Base-by-base conservation (phyloP, 2,888 invertebrate genomes). In the Lasius fuliginosus region DNA sequence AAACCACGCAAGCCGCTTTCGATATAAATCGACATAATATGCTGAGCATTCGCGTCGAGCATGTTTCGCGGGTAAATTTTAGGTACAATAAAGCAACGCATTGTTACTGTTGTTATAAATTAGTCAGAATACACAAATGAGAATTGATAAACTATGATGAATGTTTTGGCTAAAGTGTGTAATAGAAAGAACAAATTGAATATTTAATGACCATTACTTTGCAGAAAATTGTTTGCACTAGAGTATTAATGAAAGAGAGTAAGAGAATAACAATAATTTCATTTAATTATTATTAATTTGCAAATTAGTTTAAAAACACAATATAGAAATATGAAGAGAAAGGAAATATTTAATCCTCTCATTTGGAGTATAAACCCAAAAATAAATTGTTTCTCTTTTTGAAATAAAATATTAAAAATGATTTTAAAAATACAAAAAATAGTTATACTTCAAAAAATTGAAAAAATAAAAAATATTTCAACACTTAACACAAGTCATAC, bases 21-120 rank as follows among this genome's bases (percentile, higher is more conserved):
- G 12, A 36, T 56, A 36, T 15, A 71, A 33, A 23, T 36, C 8
- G 15, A 12, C 18, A 23, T 11, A 27, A 27, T 18, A 9, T 36
- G 9, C 18, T 5, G 5, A 73, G 23, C 56, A 73, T 58, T 9
- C 15, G 18, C 56, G 36, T 58, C 53, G 36, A 23, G 56, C 15
- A 18, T 36, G 36, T 56, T 56, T 73, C 56, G 71, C 27, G 56
- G 18, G 8, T 40, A 11, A 23, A 56, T 73, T 73, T 73, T 40
- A 56, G 23, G 36, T 27, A 23, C 15, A 23, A 36, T 23, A 3
- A 23, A 71, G 36, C 23, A 11, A n/a, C 18, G n/a, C 36, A 36
- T 36, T 71, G 36, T 56, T 56, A 36, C 33, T 69, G 27, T 23
- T 36, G 3, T 1, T 73, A 18, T 73, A 27, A 36, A 36, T 30